Percentiles rank a stretch among this genome's conserved stretches.
phyloP scores from a whole-genome alignment of 2,888 invertebrate species.

The Tetranychus piercei region DNA sequence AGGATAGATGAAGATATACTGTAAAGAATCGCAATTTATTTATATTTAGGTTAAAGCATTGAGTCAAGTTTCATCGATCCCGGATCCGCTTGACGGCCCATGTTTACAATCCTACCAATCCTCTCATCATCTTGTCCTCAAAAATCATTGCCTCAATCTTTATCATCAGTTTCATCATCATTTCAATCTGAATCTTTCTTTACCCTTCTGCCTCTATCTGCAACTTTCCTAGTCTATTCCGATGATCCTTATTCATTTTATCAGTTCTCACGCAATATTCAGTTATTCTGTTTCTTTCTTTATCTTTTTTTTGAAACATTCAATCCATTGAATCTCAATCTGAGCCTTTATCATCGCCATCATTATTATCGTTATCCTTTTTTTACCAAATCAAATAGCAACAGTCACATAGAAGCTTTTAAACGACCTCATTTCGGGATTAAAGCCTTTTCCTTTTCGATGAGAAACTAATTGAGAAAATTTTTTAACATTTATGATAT shows the following conservation, averaged over 20 bases:
- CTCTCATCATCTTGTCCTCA: constrained; percentile 1
- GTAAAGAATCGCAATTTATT: background rate
- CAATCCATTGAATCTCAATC: background rate
- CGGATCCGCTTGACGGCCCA: constrained; percentile 1
- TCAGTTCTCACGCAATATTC: background rate
- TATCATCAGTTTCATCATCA: background rate
- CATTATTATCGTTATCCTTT: background rate
- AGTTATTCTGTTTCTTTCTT: background rate
- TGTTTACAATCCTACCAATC: constrained; percentile 1
- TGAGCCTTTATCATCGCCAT: background rate
- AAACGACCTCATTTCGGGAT: no score
- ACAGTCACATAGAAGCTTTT: no score
- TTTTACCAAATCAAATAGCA: no score
- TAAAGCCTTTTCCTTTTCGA: no score
- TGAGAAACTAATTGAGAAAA: no score
- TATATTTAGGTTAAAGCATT: background rate
- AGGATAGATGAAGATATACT: background rate
- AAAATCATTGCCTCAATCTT: constrained; percentile 1
- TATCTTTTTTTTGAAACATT: background rate
- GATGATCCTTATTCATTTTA: background rate
- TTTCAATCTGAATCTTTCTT: background rate
- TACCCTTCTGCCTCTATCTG: background rate
- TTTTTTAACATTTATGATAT: no score
- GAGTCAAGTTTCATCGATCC: constrained; percentile 1
- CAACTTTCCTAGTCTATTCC: background rate